phyloP scores from a whole-genome alignment of 2,888 invertebrate species.

The Meandrusa payeni region DNA sequence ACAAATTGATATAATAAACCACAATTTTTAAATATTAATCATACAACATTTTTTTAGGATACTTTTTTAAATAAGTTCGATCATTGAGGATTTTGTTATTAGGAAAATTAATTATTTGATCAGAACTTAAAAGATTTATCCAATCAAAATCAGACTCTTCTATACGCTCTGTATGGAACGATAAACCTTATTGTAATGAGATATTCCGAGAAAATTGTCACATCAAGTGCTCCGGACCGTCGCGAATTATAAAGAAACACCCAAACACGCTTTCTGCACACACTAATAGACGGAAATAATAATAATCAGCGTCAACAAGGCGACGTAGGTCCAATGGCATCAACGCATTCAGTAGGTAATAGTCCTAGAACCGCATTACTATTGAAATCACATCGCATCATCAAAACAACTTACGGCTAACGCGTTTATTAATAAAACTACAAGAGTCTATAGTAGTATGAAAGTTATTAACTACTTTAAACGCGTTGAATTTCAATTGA shows the following conservation, averaged over 20 bases:
- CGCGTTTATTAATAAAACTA: constrained; percentile 19
- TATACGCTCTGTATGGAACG: no score
- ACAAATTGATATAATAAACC: no score
- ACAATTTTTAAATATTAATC: no score
- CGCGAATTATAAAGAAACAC: constrained; percentile 67
- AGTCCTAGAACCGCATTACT: constrained; percentile 14
- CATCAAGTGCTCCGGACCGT: constrained; percentile 51
- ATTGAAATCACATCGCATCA: constrained; percentile 22
- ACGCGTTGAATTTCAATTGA: constrained; percentile 7
- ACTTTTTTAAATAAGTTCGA: no score
- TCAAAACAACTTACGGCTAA: constrained; percentile 25
- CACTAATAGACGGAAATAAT: constrained; percentile 61
- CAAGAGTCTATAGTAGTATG: constrained; percentile 21
- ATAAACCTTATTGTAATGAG: constrained; percentile 10
- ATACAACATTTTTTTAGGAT: no score
- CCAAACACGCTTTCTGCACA: constrained; percentile 77
- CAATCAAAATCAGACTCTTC: no score
- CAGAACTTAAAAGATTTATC: no score
- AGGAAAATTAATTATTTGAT: no score
- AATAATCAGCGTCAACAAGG: constrained; percentile 53
- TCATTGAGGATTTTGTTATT: no score
- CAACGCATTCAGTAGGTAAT: constrained; percentile 30
- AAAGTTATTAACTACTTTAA: constrained; percentile 7
- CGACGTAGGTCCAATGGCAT: constrained; percentile 37
- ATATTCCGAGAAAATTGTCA: constrained; percentile 44